These are phyloP conservation scores for Sterrhoptilus dennistouni DNA, from an alignment of 2,113 vertebrate species.

Conservation along the genomic window DNA sequence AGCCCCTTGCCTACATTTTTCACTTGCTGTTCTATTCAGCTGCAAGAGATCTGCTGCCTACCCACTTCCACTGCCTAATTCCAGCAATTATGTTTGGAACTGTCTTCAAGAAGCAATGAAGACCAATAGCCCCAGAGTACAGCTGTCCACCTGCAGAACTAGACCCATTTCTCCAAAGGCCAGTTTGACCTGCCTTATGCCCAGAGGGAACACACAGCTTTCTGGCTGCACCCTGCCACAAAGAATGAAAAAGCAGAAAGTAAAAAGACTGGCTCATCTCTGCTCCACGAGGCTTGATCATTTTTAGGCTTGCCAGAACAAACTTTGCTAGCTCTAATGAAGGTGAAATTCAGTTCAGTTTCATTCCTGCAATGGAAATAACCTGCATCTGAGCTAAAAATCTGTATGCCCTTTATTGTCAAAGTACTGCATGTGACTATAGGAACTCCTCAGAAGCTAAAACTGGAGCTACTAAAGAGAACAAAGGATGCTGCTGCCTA, in stretches of 20 bases:
- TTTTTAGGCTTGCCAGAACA: neutral
- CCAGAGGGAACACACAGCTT: neutral
- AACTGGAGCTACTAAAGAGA: neutral
- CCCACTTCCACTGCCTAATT: neutral
- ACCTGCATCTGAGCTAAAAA: neutral
- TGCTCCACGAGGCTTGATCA: neutral
- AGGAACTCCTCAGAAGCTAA: neutral
- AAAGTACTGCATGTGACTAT: rapidly evolving
- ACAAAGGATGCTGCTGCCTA: neutral
- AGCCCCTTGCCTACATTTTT: neutral
- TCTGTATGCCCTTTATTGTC: neutral
- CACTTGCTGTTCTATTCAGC: neutral
- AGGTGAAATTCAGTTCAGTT: neutral
- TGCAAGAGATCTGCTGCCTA: neutral
- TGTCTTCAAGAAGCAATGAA: neutral
- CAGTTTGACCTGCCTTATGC: neutral
- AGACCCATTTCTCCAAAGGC: neutral
- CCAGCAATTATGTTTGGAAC: neutral
- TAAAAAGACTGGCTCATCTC: neutral
- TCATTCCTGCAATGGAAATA: neutral
- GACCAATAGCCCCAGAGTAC: neutral
- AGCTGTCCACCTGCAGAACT: neutral
- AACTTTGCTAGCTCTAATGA: neutral
- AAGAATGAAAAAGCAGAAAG: neutral
- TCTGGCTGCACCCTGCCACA: neutral